Evolutionary conservation across 2,113 vertebrate genomes (phyloP), one percentile per base, ranked within the genome.

Genomic region (Thamnophis sirtalis): DNA sequence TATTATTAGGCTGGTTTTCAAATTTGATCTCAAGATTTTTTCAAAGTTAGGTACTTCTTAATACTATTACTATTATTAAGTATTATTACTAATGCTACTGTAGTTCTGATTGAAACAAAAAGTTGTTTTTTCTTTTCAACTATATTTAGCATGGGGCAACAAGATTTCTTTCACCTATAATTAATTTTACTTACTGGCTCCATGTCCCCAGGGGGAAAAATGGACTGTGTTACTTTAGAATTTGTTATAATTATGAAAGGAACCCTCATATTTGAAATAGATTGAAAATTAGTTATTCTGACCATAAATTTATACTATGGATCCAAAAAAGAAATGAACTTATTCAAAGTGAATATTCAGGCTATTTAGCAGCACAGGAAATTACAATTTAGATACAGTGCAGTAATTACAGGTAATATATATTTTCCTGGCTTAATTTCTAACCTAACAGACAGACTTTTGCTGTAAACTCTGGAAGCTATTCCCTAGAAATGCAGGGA

Each of bases 271-370:
- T 55, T 43, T 48, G 22, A 91, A 93, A 10, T 0, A 91, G 58
- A 51, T 93, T 93, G 88, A 0, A 0, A 55, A 43, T 91, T 90
- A 85, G 4, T 92, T 95, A 85, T 88, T 91, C 86, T 91, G 53
- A 85, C 49, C 3, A 3, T 43, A 1, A 48, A 0, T 3, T 56
- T 94, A 90, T 21, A 89, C 21, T 28, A 80, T 5, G 2, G 60
- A 80, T 1, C 0, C 4, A 22, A 93, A 91, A 43, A 38, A 89
- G 26, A 58, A 3, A 90, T 49, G 13, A 89, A 87, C 90, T 93
- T 73, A 92, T 91, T 22, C 60, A 68, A 93, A 90, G 92, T 91
- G 4, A 93, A 91, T 84, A 88, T 93, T 88, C 49, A 90, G 68
- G 33, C 28, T 94, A 3, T 2, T 92, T 91, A 93, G 91, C 90